These are phyloP conservation scores for Anas bahamensis DNA, from an alignment of 2,797 vertebrate species.

Conservation along the genomic window DNA sequence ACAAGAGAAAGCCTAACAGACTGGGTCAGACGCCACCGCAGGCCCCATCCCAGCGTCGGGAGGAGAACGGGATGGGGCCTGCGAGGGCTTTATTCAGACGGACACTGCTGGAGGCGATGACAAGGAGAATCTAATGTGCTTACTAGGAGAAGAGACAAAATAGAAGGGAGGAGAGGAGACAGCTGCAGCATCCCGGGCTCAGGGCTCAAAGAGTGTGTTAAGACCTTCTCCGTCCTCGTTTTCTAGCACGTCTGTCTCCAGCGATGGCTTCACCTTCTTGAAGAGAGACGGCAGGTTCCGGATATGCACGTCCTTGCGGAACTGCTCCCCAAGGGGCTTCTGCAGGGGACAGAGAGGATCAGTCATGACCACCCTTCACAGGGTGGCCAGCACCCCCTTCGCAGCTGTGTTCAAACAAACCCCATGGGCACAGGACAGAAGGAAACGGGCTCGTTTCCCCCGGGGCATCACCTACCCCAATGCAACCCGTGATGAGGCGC, in stretches of 20 bases:
- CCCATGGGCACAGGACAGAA: fast-evolving
- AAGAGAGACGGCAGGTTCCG: constrained; percentile 96
- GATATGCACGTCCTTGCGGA: constrained; percentile 98
- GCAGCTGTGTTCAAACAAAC: neutral
- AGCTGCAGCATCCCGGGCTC: constrained; percentile 66
- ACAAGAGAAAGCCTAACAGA: constrained; percentile 28
- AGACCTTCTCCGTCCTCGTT: constrained; percentile 75
- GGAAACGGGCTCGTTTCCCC: neutral
- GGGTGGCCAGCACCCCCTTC: neutral
- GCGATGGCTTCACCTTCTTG: constrained; percentile 87
- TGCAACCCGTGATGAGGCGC: constrained; percentile 91
- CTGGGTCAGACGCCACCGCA: constrained; percentile 21
- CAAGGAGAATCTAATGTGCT: constrained; percentile 74
- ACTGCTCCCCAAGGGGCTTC: constrained; percentile 97
- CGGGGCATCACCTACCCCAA: constrained; percentile 85
- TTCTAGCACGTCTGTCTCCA: constrained; percentile 79
- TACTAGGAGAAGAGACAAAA: constrained; percentile 74
- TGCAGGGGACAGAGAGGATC: constrained; percentile 69
- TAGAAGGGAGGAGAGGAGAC: constrained; percentile 52
- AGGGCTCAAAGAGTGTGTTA: constrained; percentile 81
- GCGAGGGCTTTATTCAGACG: constrained; percentile 16
- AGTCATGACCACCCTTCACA: neutral
- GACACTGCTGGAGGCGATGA: constrained; percentile 45
- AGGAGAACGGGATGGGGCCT: constrained; percentile 13
- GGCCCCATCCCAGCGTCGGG: neutral